Base-by-base conservation (phyloP, 2,113 vertebrate species). In the Dendropsophus ebraccatus region DNA sequence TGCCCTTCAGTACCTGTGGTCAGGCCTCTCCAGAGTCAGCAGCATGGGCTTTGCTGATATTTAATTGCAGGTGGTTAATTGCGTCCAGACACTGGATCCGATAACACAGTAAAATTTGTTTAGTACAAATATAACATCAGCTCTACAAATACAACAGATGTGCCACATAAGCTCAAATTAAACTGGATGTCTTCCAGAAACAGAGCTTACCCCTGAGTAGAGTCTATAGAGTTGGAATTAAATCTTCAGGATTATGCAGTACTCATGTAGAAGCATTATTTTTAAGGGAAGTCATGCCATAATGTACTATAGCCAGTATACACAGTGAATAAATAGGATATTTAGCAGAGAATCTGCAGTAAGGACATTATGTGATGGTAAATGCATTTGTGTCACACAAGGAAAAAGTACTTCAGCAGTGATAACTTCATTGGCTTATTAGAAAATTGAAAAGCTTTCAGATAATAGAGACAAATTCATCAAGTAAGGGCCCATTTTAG, bases 191-290 rank as follows among this genome's bases (percentile, higher is more conserved):
- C 35, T 81, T 87, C 78, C 85, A 87, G 52, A 81, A 73, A 50
- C 12, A 16, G 37, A 62, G 23, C 69, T 74, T 87, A 73, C 67
- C 74, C 69, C 49, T 58, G 32, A 69, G 23, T 37, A 62, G 62
- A 80, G 52, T 60, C 69, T 25, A 14, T 35, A 49, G 75, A 70
- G 65, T 60, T 56, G 17, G 52, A 81, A 81, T 74, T 62, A 87
- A 87, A 74, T 81, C 67, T 81, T 81, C 78, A 81, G 85, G 85
- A 87, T 87, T 87, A 87, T 28, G 67, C 25, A 62, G 50, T 49
- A 30, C 67, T 81, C 28, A 30, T 81, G 78, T 81, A 81, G 37
- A 81, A 62, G 67, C 37, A 86, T 80, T 49, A 86, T 52, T 73
- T n/a, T 86, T 45, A 74, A n/a, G 50, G 25, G 17, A 81, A 80